Conservation (phyloP, 2,888 invertebrate species). For the Athalia rosae region DNA sequence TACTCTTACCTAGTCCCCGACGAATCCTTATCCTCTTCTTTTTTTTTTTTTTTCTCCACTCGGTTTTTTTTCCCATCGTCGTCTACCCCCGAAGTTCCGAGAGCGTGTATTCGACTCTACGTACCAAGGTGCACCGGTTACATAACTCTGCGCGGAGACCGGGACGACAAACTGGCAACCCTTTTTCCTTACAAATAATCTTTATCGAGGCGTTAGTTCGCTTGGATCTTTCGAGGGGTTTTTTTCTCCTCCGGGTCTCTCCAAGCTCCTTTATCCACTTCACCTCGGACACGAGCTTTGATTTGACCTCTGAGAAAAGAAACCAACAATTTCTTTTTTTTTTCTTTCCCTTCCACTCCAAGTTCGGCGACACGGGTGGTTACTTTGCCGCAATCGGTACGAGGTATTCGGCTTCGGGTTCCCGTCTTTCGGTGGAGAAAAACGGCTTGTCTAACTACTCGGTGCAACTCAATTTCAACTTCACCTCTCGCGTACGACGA, state of each 20-base stretch:
- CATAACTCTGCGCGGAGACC: conserved; percentile 61
- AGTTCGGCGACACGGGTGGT: background rate
- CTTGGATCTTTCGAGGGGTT: conserved; percentile 3
- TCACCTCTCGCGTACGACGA: background rate
- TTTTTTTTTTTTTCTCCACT: background rate
- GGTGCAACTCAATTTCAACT: conserved; percentile 40
- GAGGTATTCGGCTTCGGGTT: background rate
- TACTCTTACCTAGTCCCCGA: no score
- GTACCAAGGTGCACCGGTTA: no score
- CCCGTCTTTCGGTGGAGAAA: background rate
- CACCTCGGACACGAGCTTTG: background rate
- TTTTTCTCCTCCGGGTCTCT: background rate
- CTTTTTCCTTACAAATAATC: conserved; percentile 56
- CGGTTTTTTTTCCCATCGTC: background rate
- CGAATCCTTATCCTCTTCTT: background rate
- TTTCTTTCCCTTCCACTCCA: no score
- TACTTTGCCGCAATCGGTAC: background rate
- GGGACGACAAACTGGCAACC: conserved; percentile 64
- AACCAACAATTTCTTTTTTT: background rate
- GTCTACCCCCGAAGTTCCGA: conserved; percentile 60
- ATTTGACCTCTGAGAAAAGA: no score
- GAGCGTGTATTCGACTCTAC: no score
- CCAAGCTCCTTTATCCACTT: background rate
- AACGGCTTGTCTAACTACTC: conserved; percentile 39
- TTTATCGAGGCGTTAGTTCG: conserved; percentile 52